phyloP scores from a whole-genome alignment of 2,888 invertebrate genomes.

The Drosophila demipolita region DNA sequence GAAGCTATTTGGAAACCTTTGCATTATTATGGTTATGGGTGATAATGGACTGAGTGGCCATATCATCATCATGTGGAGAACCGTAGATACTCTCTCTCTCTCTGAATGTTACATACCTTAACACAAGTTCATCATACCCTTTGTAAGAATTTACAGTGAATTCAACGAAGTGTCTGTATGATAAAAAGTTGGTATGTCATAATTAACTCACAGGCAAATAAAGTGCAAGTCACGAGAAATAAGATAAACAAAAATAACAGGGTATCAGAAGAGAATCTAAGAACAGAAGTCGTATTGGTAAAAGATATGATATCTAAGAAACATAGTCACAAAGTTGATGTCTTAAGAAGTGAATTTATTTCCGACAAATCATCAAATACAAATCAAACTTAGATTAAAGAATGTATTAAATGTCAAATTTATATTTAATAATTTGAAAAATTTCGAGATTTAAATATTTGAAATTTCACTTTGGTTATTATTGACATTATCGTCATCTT shows the following conservation, averaged over 20 bases:
- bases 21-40: too few species aligned
- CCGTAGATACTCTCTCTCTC: too few species aligned
- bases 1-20: too few species aligned
- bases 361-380: too few species aligned
- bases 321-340: not conserved
- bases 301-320: not conserved
- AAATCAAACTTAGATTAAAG: not conserved
- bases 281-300: not conserved
- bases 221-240: slow-evolving; percentile 68
- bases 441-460: not conserved
- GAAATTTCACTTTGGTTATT: not conserved
- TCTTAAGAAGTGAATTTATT: not conserved
- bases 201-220: slow-evolving; percentile 56
- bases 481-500: not conserved
- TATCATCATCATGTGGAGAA: not conserved
- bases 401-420: not conserved
- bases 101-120: not conserved
- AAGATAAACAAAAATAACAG: not conserved
- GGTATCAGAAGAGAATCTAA: not conserved
- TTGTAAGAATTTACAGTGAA: not conserved
- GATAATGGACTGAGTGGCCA: not conserved
- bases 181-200: slow-evolving; percentile 50
- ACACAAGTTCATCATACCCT: not conserved
- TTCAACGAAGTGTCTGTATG: slow-evolving; percentile 4
- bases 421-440: too few species aligned